phyloP scores from a whole-genome alignment of 1,140 invertebrate species.

The Bombus superbus region DNA sequence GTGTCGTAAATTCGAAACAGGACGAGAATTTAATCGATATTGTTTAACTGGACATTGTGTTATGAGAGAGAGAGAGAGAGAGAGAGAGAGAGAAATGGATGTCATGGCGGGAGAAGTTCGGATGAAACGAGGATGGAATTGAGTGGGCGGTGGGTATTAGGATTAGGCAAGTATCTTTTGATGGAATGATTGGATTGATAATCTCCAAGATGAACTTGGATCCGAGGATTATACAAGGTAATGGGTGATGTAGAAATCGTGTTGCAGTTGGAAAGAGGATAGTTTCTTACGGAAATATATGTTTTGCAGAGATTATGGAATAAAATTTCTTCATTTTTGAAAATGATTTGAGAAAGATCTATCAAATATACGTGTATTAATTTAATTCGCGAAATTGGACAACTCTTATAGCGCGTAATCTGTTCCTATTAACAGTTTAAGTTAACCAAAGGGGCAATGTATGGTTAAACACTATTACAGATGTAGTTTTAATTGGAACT shows the following conservation, averaged over 20 bases:
- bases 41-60: not conserved
- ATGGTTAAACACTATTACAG: not conserved
- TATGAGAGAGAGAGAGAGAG: not conserved
- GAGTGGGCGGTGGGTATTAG: not conserved
- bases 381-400: no score
- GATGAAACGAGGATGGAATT: not conserved
- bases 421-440: not conserved
- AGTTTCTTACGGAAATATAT: no score
- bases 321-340: no score
- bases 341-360: no score
- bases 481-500: conserved; percentile 17
- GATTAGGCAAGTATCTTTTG: not conserved
- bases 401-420: not conserved
- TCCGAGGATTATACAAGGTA: no score
- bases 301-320: no score
- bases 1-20: conserved; percentile 17
- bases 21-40: conserved; percentile 9
- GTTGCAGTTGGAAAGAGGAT: not conserved
- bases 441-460: no score
- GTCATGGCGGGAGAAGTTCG: no score
- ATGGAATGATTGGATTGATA: not conserved
- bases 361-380: no score
- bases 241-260: not conserved
- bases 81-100: not conserved
- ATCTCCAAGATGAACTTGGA: not conserved